Base-by-base conservation (phyloP, 2,888 invertebrate species). In the Liopterus haemorrhoidalis region DNA sequence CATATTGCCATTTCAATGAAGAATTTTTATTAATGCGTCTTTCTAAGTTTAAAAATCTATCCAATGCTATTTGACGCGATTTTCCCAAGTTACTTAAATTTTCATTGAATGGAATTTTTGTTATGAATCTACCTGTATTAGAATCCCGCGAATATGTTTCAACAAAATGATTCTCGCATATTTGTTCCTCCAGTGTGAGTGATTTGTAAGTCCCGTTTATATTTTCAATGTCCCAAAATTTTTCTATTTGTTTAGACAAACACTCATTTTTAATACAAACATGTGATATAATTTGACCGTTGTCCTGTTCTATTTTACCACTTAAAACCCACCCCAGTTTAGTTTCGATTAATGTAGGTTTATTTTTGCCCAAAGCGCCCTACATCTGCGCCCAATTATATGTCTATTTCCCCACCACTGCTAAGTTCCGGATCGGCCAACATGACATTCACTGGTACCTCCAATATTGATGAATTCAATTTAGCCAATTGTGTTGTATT, bases 81-180 rank as follows among this genome's bases (percentile, higher is more conserved):
- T 2, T 2, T 4, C 35, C 35, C 16, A 35, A 20, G 2, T 35
- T 35, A 9, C 4, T 8, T 8, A 11, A 14, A 35, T 35, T 35
- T 21, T 35, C 35, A 9, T 20, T 35, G 2, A 35, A n/a, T 2
- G 22, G 35, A 3, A 35, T 5, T 35, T 35, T 35, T 14, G 5
- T 21, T 20, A 35, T 21, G 18, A 21, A 35, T 11, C 21, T 6
- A 2, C 35, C 21, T 12, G 4, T 21, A 3, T 5, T 12, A 8
- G 4, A 3, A n/a, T n/a, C n/a, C 12, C 33, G 4, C 12, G 19
- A 20, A 33, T 18, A 21, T n/a, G 33, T 18, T 3, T 9, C 11
- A 3, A 16, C 11, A 18, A 33, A 33, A 16, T 33, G 33, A 2
- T 4, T 18, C 21, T 33, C 33, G 9, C 33, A 33, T 4, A 32